These are phyloP conservation scores for Nilaparvata lugens DNA, from an alignment of 1,140 invertebrate species.

Conservation along the genomic window DNA sequence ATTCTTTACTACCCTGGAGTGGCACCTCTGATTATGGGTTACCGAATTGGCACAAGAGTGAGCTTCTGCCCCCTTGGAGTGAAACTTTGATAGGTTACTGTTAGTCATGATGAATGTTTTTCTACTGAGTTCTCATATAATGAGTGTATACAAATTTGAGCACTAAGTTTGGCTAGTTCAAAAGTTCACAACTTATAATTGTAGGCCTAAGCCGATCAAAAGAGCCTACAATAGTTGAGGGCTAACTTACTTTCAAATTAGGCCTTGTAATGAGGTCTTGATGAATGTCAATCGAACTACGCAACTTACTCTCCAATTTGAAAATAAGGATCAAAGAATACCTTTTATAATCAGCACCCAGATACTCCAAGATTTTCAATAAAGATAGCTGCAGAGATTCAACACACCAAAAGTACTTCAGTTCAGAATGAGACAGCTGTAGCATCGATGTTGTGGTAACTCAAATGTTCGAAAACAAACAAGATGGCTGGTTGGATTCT, in stretches of 20 bases:
- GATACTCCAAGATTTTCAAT: neutral
- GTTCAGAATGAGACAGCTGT: constrained; percentile 1
- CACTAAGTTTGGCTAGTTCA: neutral
- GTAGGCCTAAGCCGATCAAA: constrained; percentile 1
- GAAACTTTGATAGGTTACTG: neutral
- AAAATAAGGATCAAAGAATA: neutral
- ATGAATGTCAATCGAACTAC: neutral
- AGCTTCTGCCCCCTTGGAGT: neutral
- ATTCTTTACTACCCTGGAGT: constrained; percentile 4
- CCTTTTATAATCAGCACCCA: neutral
- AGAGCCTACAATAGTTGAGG: neutral
- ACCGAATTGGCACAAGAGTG: neutral
- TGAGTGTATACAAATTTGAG: neutral
- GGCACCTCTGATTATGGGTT: neutral
- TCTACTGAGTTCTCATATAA: neutral
- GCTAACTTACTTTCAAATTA: constrained; percentile 2
- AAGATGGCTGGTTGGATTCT: constrained; percentile 1
- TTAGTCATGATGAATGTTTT: neutral
- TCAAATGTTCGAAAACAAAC: constrained; percentile 5
- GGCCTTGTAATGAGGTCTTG: neutral
- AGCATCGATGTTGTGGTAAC: constrained; percentile 7
- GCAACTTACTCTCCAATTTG: neutral
- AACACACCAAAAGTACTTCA: neutral
- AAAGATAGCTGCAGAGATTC: neutral
- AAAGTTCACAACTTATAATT: neutral